Percentiles rank a stretch among this genome's conserved stretches.
Evolutionary conservation across 2,888 invertebrate genomes (phyloP).

Genomic region (Malthinus seriepunctatus): DNA sequence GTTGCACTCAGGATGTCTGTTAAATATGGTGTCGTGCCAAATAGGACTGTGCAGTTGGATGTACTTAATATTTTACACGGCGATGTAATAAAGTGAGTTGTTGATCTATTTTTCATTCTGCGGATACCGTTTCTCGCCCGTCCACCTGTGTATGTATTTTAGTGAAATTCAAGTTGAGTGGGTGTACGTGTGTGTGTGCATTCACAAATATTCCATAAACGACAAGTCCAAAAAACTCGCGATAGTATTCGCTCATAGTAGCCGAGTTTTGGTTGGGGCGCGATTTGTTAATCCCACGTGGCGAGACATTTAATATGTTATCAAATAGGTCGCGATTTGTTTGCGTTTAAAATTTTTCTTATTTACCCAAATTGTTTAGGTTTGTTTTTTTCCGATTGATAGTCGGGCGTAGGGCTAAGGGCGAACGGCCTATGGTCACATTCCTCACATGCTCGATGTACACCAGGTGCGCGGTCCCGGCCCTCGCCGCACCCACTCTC

Average conservation of each 20-base stretch:
- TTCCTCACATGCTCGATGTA: conserved; percentile 28
- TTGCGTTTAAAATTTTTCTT: conserved; percentile 6
- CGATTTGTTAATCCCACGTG: conserved; percentile 1
- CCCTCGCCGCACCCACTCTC: conserved; percentile 46
- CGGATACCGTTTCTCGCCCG: conserved; percentile 34
- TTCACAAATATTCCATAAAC: neutral
- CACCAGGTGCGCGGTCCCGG: conserved; percentile 37
- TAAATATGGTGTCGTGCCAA: conserved; percentile 30
- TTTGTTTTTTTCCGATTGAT: neutral
- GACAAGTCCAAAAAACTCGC: too few species aligned
- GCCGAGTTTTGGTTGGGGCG: too few species aligned
- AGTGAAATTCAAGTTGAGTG: conserved; percentile 50
- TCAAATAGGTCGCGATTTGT: conserved; percentile 1
- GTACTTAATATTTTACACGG: conserved; percentile 26
- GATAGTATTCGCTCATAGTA: too few species aligned
- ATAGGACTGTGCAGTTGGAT: conserved; percentile 22
- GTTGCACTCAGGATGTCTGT: conserved; percentile 27
- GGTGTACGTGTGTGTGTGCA: conserved; percentile 37
- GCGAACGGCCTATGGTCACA: conserved; percentile 21
- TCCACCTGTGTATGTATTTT: conserved; percentile 44
- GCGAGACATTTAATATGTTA: neutral
- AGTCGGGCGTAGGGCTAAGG: conserved; percentile 21
- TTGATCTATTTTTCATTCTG: neutral
- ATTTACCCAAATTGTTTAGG: neutral
- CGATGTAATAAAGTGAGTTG: conserved; percentile 27